Percentiles rank a stretch among this genome's conserved stretches.
Evolutionary conservation across 2,113 vertebrate genomes (phyloP).

Genomic region (Melospiza georgiana): DNA sequence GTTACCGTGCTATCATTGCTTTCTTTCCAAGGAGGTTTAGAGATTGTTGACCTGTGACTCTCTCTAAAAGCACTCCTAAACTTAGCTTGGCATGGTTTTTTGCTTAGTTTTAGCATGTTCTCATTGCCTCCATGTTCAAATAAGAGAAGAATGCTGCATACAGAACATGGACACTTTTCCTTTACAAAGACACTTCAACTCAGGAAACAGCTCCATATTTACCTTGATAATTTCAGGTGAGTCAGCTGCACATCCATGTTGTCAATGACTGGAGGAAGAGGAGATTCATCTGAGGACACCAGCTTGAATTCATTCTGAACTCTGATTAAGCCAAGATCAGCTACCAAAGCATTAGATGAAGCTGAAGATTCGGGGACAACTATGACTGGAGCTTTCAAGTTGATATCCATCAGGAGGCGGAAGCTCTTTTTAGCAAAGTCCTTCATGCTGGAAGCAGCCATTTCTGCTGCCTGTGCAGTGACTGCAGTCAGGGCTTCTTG

Average conservation of each 20-base stretch:
- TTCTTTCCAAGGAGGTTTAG: background rate
- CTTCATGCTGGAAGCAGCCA: conserved; percentile 86
- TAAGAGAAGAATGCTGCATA: background rate
- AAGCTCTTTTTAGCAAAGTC: conserved; percentile 86
- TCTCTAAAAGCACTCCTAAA: background rate
- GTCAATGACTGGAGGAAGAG: conserved; percentile 87
- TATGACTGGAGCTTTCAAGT: conserved; percentile 86
- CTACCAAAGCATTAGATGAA: conserved; percentile 79
- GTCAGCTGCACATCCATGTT: conserved; percentile 86
- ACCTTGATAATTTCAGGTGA: conserved; percentile 91
- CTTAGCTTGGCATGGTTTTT: background rate
- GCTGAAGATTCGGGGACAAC: conserved; percentile 82
- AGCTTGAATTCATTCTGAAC: conserved; percentile 82
- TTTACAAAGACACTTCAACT: background rate
- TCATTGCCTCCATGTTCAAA: background rate
- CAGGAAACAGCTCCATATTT: background rate
- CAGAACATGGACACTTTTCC: rapidly evolving
- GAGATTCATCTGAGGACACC: conserved; percentile 66
- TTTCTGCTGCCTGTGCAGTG: conserved; percentile 90
- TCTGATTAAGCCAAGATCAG: conserved; percentile 85
- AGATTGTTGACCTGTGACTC: background rate
- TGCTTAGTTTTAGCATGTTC: background rate
- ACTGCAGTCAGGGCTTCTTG: conserved; percentile 87
- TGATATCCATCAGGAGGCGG: conserved; percentile 82
- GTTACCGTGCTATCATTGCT: background rate